A percentile compares a stretch with the other conserved stretches of the same genome.
Evolutionary conservation across 2,888 invertebrate species (phyloP).

Genomic region (Microchrysa polita): DNA sequence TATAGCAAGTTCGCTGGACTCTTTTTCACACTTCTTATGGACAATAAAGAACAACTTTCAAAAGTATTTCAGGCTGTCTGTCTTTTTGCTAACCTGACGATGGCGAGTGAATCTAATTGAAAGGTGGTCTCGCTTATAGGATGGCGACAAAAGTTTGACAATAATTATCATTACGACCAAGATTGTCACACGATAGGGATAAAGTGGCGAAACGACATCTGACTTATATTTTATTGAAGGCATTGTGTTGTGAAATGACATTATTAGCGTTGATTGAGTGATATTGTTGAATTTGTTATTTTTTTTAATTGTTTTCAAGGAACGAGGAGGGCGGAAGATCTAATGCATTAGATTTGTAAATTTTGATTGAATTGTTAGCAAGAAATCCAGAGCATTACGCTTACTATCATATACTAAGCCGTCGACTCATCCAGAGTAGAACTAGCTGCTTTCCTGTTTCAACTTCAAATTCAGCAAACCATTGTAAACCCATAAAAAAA

Average conservation of each 20-base stretch:
- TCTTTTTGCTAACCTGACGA: too few relatives aligned
- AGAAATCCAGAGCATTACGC: too few relatives aligned
- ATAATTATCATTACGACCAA: background rate
- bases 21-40: too few relatives aligned
- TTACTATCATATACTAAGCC: too few relatives aligned
- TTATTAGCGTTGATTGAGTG: background rate
- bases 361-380: too few relatives aligned
- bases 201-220: background rate
- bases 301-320: background rate
- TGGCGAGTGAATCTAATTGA: background rate
- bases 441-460: too few relatives aligned
- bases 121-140: slow-evolving; percentile 15
- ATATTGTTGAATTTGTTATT: background rate
- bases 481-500: too few relatives aligned
- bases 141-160: slow-evolving; percentile 2
- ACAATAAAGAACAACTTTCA: slow-evolving; percentile 3
- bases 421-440: too few relatives aligned
- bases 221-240: background rate
- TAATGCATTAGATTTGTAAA: too few relatives aligned
- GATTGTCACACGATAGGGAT: background rate
- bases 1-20: background rate
- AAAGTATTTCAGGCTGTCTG: background rate
- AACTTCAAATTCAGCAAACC: too few relatives aligned
- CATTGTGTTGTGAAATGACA: background rate
- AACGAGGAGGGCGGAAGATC: too few relatives aligned